Percentiles rank a stretch among this genome's conserved stretches.
These are phyloP conservation scores for Leptopilina drosophilae DNA, from an alignment of 2,888 invertebrate species.

Conservation along the genomic window DNA sequence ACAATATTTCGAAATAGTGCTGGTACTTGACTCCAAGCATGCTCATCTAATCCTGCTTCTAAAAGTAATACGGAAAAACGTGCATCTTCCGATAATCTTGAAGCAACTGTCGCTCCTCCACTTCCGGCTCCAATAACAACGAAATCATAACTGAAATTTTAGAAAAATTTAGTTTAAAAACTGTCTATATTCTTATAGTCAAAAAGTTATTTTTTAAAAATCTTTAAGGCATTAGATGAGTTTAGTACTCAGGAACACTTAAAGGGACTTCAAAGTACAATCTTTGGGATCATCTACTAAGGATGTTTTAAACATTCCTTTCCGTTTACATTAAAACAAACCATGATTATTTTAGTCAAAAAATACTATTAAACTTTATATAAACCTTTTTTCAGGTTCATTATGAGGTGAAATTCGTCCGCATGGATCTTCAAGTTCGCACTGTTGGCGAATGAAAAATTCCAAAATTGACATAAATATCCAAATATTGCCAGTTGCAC, in stretches of 20 bases:
- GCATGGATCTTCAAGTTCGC: slow-evolving; percentile 92
- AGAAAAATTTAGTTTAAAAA: too few relatives aligned
- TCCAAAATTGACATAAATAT: slow-evolving; percentile 93
- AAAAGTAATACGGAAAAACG: slow-evolving; percentile 85
- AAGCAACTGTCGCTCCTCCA: slow-evolving; percentile 82
- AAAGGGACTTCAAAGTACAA: too few relatives aligned
- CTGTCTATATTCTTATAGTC: too few relatives aligned
- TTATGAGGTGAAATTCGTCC: slow-evolving; percentile 79
- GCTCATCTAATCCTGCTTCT: slow-evolving; percentile 75
- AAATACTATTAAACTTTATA: too few relatives aligned
- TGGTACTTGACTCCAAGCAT: slow-evolving; percentile 92
- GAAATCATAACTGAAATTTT: slow-evolving; percentile 81
- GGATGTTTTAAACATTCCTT: too few relatives aligned
- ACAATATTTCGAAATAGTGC: slow-evolving; percentile 93
- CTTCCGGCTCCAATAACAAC: slow-evolving; percentile 74
- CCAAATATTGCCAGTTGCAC: slow-evolving; percentile 88
- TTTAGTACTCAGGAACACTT: too few relatives aligned
- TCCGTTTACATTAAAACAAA: too few relatives aligned
- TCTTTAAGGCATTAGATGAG: too few relatives aligned
- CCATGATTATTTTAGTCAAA: too few relatives aligned
- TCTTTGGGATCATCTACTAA: too few relatives aligned
- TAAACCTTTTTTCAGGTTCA: slow-evolving; percentile 69
- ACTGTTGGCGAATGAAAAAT: slow-evolving; percentile 90
- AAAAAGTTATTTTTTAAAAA: too few relatives aligned
- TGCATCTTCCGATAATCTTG: slow-evolving; percentile 78